These are phyloP conservation scores for Phortica variegata DNA, from an alignment of 1,140 invertebrate genomes.

Conservation along the genomic window DNA sequence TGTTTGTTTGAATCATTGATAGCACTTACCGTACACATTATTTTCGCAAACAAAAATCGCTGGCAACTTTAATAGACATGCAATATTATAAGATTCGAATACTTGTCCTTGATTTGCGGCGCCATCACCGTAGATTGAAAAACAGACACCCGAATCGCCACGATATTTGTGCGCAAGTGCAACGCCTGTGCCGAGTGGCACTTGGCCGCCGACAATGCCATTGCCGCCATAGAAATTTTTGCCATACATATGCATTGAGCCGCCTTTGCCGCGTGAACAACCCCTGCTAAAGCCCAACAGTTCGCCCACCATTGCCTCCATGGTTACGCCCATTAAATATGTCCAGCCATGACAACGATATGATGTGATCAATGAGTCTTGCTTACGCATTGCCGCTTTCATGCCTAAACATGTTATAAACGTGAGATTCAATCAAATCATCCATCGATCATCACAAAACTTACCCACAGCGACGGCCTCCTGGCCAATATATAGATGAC, in stretches of 20 bases:
- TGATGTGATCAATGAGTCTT: slow-evolving; percentile 74
- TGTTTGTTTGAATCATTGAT: slow-evolving; percentile 69
- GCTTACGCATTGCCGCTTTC: slow-evolving; percentile 61
- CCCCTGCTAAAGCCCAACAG: slow-evolving; percentile 75
- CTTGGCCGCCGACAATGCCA: slow-evolving; percentile 83
- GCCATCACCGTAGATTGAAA: slow-evolving; percentile 93
- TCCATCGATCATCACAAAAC: background rate
- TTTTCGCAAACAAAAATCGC: slow-evolving; percentile 95
- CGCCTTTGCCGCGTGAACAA: slow-evolving; percentile 73
- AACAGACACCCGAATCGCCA: slow-evolving; percentile 73
- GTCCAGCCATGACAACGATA: slow-evolving; percentile 71
- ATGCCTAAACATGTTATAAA: no score
- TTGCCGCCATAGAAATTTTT: slow-evolving; percentile 80
- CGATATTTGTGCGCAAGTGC: slow-evolving; percentile 88
- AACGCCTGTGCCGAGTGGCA: slow-evolving; percentile 88
- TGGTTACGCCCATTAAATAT: slow-evolving; percentile 73
- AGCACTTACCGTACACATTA: slow-evolving; percentile 76
- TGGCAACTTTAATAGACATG: slow-evolving; percentile 86
- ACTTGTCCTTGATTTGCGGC: slow-evolving; percentile 92
- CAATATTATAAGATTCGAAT: slow-evolving; percentile 76
- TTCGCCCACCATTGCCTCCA: slow-evolving; percentile 79
- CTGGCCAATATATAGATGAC: slow-evolving; percentile 81
- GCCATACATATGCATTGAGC: slow-evolving; percentile 65
- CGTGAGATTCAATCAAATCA: background rate
- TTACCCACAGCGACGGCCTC: slow-evolving; percentile 59